phyloP scores from a whole-genome alignment of 2,113 vertebrate species.

The Egretta garzetta region DNA sequence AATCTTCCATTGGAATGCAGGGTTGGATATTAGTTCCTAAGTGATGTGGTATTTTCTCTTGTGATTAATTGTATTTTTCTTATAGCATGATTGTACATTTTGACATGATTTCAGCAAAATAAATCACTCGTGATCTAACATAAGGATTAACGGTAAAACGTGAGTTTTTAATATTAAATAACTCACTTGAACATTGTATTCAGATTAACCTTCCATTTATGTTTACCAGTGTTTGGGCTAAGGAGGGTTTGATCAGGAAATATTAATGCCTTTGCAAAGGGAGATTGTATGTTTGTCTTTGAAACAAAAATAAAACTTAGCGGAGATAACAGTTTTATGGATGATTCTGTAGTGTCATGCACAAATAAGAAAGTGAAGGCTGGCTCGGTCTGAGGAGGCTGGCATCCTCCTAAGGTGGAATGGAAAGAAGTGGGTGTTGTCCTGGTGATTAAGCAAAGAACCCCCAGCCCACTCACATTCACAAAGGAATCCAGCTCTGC shows the following conservation, averaged over 20 bases:
- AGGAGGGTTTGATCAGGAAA: background rate
- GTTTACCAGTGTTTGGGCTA: background rate
- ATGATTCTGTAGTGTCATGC: background rate
- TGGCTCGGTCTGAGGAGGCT: background rate
- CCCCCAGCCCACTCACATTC: background rate
- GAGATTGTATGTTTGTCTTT: background rate
- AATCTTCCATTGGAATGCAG: background rate
- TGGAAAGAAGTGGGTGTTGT: background rate
- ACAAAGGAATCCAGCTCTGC: background rate
- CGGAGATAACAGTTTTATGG: background rate
- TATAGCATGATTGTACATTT: background rate
- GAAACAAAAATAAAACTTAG: background rate
- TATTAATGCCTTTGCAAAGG: background rate
- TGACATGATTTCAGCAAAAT: background rate
- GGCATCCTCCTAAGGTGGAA: background rate
- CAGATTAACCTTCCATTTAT: background rate
- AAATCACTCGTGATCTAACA: background rate
- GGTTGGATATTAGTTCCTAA: background rate
- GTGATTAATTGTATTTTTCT: background rate
- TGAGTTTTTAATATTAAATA: background rate
- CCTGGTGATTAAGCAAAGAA: background rate
- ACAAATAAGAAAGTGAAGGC: background rate
- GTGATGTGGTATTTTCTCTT: background rate
- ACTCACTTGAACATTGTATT: background rate
- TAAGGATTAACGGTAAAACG: background rate